Conservation (phyloP, 1,140 invertebrate species). For the Halictus rubicundus region DNA sequence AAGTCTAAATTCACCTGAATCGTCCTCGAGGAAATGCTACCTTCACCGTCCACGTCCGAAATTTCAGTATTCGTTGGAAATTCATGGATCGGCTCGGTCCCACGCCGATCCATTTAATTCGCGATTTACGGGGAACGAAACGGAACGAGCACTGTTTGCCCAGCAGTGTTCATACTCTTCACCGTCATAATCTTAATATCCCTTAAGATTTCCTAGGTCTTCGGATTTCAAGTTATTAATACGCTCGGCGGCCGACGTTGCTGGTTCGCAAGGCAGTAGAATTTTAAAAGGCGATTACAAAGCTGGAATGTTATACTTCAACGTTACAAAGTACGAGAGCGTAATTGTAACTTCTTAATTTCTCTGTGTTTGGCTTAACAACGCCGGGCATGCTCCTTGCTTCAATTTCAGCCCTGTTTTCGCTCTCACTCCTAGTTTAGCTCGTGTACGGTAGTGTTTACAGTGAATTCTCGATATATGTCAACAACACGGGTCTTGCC, state of each 20-base stretch:
- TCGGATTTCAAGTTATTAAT: not conserved
- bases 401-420: no score
- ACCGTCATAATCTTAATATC: not conserved
- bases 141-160: not conserved
- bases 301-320: not conserved
- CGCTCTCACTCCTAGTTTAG: no score
- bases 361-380: not conserved
- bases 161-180: not conserved
- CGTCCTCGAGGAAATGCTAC: not conserved
- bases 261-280: not conserved
- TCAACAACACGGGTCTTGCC: no score
- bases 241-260: not conserved
- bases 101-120: not conserved
- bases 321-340: not conserved
- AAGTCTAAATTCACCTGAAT: no score
- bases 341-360: not conserved
- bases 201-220: not conserved
- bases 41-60: no score
- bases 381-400: no score
- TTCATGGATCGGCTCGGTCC: not conserved
- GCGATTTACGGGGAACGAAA: not conserved
- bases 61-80: not conserved
- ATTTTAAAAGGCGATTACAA: constrained; percentile 1
- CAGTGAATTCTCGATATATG: no score
- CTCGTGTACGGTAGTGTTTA: no score